phyloP scores from a whole-genome alignment of 2,797 vertebrate genomes.

The Falco naumanni region DNA sequence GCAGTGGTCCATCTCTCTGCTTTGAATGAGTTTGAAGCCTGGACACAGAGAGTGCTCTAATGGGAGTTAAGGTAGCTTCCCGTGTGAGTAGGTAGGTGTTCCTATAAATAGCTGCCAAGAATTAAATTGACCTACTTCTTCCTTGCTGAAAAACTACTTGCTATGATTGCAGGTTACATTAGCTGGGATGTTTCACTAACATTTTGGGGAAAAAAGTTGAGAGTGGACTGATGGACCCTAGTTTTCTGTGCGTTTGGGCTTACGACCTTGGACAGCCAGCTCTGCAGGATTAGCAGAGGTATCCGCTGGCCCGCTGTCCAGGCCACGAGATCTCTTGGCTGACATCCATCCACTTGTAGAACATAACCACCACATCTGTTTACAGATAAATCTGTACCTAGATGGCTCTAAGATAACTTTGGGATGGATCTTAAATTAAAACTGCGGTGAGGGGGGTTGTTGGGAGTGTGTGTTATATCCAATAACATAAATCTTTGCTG shows the following conservation, averaged over 20 bases:
- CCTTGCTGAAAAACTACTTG: neutral
- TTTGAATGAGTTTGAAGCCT: neutral
- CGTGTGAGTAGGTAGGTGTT: neutral
- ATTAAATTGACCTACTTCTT: neutral
- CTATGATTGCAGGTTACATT: neutral
- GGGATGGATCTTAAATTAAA: neutral
- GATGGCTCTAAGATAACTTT: neutral
- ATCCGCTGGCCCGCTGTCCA: neutral
- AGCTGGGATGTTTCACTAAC: neutral
- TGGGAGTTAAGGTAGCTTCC: neutral
- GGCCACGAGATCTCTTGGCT: neutral
- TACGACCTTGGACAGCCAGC: neutral
- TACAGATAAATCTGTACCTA: neutral
- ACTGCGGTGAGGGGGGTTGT: neutral
- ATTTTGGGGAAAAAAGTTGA: neutral
- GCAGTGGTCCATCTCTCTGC: neutral
- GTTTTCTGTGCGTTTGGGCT: neutral
- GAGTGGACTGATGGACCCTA: neutral
- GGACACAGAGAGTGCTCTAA: neutral
- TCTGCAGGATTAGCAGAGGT: neutral
- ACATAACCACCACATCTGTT: neutral
- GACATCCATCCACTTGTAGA: neutral
- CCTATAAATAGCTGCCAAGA: neutral
- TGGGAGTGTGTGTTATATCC: neutral
- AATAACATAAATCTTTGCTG: neutral